Evolutionary conservation across 2,888 invertebrate species (phyloP).

Genomic region (Tenthredo amoena): DNA sequence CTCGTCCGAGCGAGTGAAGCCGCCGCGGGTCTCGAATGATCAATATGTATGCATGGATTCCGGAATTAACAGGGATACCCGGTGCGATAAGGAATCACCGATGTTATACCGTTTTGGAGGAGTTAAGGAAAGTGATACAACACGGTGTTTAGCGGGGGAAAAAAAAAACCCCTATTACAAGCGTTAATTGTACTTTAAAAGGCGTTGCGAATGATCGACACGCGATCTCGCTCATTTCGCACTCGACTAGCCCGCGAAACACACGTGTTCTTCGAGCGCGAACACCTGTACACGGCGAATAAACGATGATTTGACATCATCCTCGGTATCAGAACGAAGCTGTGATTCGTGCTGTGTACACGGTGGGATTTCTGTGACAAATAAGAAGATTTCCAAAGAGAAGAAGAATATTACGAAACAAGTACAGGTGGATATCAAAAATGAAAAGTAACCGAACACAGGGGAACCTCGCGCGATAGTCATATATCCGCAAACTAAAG

Average conservation of each 20-base stretch:
- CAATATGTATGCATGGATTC: conserved; percentile 9
- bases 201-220: conserved; percentile 36
- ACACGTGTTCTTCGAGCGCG: neutral
- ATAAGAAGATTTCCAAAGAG: neutral
- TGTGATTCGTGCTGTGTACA: neutral
- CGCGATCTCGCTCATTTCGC: conserved; percentile 38
- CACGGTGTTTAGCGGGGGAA: neutral
- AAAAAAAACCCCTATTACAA: conserved; percentile 43
- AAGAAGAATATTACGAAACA: neutral
- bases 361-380: neutral
- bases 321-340: neutral
- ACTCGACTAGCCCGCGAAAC: neutral
- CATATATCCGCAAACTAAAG: neutral
- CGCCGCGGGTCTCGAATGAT: neutral
- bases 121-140: neutral
- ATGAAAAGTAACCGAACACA: neutral
- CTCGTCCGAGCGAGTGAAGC: neutral
- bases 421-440: neutral
- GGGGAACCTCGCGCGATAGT: neutral
- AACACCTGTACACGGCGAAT: neutral
- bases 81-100: neutral
- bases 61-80: neutral
- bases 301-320: neutral
- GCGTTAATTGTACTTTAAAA: conserved; percentile 53
- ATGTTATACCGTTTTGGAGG: neutral